These are phyloP conservation scores for Takifugu ocellatus DNA, from an alignment of 2,797 vertebrate genomes.

Conservation along the genomic window DNA sequence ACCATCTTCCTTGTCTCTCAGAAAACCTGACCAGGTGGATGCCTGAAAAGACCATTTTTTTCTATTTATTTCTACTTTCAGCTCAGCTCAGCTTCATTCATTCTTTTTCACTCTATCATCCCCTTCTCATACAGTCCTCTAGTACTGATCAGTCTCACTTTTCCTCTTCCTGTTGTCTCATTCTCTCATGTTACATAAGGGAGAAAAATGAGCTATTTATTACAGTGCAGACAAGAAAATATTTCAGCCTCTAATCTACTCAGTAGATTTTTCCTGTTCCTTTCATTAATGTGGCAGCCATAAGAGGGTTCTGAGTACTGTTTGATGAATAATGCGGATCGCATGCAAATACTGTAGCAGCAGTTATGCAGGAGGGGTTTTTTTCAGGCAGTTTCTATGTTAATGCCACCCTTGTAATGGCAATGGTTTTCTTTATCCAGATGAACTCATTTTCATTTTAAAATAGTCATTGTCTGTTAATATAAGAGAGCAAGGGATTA, in stretches of 20 bases:
- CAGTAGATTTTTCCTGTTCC: conserved; percentile 46
- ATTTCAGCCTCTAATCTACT: conserved; percentile 49
- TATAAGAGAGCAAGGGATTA: too few relatives aligned
- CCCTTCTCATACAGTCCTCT: conserved; percentile 38
- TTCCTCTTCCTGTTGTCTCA: conserved; percentile 49
- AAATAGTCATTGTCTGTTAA: background rate
- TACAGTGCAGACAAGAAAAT: conserved; percentile 46
- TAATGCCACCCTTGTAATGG: conserved; percentile 36
- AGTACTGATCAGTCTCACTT: conserved; percentile 40
- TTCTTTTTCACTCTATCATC: conserved; percentile 56
- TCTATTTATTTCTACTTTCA: conserved; percentile 52
- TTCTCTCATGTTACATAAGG: conserved; percentile 48
- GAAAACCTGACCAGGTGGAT: conserved; percentile 24
- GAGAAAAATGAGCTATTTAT: conserved; percentile 43
- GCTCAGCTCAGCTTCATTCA: conserved; percentile 40
- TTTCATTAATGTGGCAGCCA: conserved; percentile 40
- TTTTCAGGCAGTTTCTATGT: conserved; percentile 44
- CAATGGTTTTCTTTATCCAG: conserved; percentile 23
- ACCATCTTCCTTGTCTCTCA: conserved; percentile 31
- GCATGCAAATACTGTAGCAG: conserved; percentile 37
- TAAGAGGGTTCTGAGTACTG: conserved; percentile 22
- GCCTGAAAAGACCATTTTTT: conserved; percentile 23
- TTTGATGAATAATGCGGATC: conserved; percentile 44
- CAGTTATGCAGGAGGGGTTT: conserved; percentile 40
- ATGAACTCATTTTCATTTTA: conserved; percentile 11